phyloP scores from a whole-genome alignment of 2,888 invertebrate genomes.

The Tachina lurida region DNA sequence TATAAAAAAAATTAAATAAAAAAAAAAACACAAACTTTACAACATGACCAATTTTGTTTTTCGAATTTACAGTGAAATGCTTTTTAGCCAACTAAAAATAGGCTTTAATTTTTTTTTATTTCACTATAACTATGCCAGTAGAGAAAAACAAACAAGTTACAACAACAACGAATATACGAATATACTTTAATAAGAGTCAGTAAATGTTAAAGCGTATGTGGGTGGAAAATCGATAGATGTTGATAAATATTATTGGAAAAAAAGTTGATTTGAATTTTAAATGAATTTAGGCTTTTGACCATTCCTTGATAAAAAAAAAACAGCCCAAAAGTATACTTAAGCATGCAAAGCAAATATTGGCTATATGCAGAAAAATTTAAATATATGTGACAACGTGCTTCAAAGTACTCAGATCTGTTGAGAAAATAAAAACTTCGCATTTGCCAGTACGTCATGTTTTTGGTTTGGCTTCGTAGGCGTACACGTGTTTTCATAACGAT shows the following conservation, averaged over 20 bases:
- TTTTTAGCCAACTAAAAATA: conserved; percentile 59
- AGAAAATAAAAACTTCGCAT: too few species aligned
- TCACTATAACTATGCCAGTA: background rate
- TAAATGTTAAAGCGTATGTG: conserved; percentile 7
- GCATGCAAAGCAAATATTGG: background rate
- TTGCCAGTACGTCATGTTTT: too few species aligned
- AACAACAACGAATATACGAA: background rate
- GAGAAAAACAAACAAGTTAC: background rate
- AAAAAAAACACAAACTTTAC: conserved; percentile 8
- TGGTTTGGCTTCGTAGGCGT: too few species aligned
- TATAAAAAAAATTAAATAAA: background rate
- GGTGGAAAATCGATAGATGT: conserved; percentile 32
- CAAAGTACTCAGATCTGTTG: too few species aligned
- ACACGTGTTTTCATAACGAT: too few species aligned
- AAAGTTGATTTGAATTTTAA: conserved; percentile 27
- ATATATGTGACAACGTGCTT: too few species aligned
- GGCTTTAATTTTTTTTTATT: conserved; percentile 42
- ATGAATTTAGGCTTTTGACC: conserved; percentile 4
- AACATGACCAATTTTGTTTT: conserved; percentile 39
- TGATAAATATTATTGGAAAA: conserved; percentile 13
- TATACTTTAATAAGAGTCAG: conserved; percentile 25
- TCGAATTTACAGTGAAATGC: conserved; percentile 50
- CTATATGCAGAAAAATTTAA: background rate
- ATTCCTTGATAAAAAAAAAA: background rate
- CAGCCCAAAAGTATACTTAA: background rate